Evolutionary conservation across 2,888 invertebrate genomes (phyloP).

Genomic region (Eupithecia pulchellata): DNA sequence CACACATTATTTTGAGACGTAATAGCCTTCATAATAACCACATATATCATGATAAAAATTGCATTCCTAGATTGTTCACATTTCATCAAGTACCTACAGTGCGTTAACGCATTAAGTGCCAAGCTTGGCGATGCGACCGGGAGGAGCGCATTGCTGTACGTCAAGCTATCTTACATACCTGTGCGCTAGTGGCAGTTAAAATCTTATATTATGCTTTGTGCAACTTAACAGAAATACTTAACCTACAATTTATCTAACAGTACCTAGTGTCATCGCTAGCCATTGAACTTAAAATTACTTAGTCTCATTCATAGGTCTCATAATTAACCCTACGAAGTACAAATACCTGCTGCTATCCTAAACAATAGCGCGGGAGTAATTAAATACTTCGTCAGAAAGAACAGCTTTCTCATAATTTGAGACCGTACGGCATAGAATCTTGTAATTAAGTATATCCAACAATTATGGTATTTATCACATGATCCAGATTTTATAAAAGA

Average conservation of each 20-base stretch:
- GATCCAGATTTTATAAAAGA: not conserved
- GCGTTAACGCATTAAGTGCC: too few species aligned
- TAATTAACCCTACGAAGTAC: not conserved
- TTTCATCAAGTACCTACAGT: not conserved
- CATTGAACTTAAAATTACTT: not conserved
- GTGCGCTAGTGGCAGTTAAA: too few species aligned
- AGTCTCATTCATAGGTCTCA: too few species aligned
- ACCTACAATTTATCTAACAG: not conserved
- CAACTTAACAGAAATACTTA: too few species aligned
- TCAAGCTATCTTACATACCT: slow-evolving; percentile 5
- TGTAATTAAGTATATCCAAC: slow-evolving; percentile 33
- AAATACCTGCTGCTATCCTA: not conserved
- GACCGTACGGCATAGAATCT: slow-evolving; percentile 50
- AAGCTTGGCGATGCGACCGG: too few species aligned
- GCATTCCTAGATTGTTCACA: not conserved
- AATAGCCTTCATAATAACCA: not conserved
- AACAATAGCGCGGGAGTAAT: slow-evolving; percentile 47
- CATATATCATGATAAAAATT: not conserved
- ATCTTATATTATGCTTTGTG: too few species aligned
- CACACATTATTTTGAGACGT: slow-evolving; percentile 47
- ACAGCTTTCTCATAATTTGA: slow-evolving; percentile 17
- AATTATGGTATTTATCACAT: slow-evolving; percentile 44
- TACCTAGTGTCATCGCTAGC: not conserved
- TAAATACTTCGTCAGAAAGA: slow-evolving; percentile 53
- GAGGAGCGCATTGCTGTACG: too few species aligned